Base-by-base conservation (phyloP, 2,797 vertebrate genomes). In the Buceros bicornis region DNA sequence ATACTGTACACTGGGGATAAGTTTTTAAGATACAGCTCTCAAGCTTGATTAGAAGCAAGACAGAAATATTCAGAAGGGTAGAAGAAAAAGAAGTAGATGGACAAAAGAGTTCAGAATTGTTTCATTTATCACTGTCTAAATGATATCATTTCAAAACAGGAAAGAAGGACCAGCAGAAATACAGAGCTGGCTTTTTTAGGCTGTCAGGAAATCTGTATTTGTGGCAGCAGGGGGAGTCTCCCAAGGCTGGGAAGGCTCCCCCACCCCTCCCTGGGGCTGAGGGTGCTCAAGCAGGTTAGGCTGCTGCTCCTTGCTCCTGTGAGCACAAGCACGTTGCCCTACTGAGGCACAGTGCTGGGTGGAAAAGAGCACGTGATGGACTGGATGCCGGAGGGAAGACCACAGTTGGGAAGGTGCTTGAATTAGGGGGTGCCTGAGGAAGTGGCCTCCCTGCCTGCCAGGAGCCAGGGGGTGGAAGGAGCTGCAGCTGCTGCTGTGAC, bases 341-440 rank as follows among this genome's bases (percentile, higher is more conserved):
- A 25, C 25, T 0, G 1, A 58, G 33, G 12, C 24, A 12, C 45
- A 11, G 43, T 15, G 57, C 22, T 0, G 2, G 15, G 16, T n/a
- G 45, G 40, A 57, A 69, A 85, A 19, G 22, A 60, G 35, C 35
- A 31, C 17, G 6, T 5, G 33, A 54, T 13, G 31, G 29, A 28
- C 45, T 53, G 40, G 42, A 33, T 1, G 5, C 21, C 31, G 58
- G 24, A 81, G 17, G 16, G 28, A 28, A 60, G 18, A 65, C 10
- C 16, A 25, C 0, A 1, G 5, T 5, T 66, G 54, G 28, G 35
- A 56, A 71, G 51, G 26, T 58, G 37, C 25, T 74, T 80, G 58
- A 53, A 48, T 65, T 18, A 54, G 22, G 18, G 28, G 21, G 28
- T 43, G 31, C 6, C 65, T 35, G 40, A 42, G 24, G 47, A 71